phyloP scores from a whole-genome alignment of 37 sponge, comb jelly and placozoan species.

The Beroe forskalii region DNA sequence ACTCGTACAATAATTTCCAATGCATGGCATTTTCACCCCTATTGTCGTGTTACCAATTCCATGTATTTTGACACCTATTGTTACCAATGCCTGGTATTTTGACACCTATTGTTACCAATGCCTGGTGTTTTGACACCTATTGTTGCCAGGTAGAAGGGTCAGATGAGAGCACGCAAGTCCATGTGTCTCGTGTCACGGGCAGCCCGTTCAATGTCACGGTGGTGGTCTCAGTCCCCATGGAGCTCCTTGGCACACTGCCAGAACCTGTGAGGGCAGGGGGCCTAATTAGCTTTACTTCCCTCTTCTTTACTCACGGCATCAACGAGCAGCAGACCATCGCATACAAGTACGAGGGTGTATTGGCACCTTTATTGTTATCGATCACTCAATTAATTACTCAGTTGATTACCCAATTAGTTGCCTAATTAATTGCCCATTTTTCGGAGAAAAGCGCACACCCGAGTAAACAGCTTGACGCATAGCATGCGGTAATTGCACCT shows the following conservation, averaged over 20 bases:
- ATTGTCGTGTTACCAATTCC: too few relatives aligned
- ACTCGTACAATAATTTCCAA: too few relatives aligned
- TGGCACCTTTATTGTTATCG: too few relatives aligned
- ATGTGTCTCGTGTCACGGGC: neutral
- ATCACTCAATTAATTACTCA: too few relatives aligned
- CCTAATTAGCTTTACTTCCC: constrained; percentile 68
- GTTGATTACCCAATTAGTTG: too few relatives aligned
- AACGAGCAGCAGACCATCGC: constrained; percentile 92
- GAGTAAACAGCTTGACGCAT: neutral
- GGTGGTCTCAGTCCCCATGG: neutral
- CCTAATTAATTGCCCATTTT: too few relatives aligned
- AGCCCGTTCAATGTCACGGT: neutral
- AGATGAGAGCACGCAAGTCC: neutral
- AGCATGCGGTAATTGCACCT: neutral
- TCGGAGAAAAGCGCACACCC: too few relatives aligned
- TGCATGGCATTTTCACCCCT: too few relatives aligned
- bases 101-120: too few relatives aligned
- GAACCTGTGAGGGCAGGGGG: constrained; percentile 37
- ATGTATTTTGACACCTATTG: too few relatives aligned
- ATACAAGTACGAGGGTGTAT: constrained; percentile 71
- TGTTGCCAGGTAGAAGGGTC: neutral
- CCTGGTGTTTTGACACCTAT: too few relatives aligned
- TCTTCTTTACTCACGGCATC: constrained; percentile 89
- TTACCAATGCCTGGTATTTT: too few relatives aligned
- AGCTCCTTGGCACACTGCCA: neutral